Base-by-base conservation (phyloP, 2,888 invertebrate species). In the Hirtodrosophila cameraria region DNA sequence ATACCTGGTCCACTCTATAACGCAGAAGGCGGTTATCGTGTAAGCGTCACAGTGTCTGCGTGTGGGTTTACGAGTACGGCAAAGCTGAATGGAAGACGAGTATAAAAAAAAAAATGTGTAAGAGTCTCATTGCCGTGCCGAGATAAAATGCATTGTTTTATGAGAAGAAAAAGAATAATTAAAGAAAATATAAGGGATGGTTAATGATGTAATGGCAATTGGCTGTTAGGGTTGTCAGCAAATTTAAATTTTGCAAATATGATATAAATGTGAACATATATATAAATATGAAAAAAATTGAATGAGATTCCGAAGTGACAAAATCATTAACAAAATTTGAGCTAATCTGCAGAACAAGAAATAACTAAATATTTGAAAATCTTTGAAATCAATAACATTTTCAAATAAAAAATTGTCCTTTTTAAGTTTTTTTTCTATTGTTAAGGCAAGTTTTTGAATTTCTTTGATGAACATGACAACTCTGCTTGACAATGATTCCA, bases 121-220 rank as follows among this genome's bases (percentile, higher is more conserved):
- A 79, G 80, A 73, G 64, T 63, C 75, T 75, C 74, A 69, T 73
- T 73, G 69, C 64, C 57, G 54, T 42, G 62, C 39, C 60, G 28
- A 86, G 86, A 81, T 81, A 81, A 81, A 86, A 68, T 75, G 80
- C 86, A 83, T 86, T 81, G 86, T 81, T 73, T 73, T 58, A 49
- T 71, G 58, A 45, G 33, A 64, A 28, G 36, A 46, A 48, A 18
- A 25, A 46, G 50, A 38, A 61, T 55, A 55, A 54, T 53, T 64
- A 60, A 60, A 42, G 35, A 54, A 71, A 62, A 60, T 45, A 55
- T 41, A 45, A 27, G 27, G 57, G 57, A 43, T 59, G 58, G 35
- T 48, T 30, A 15, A 49, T 68, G 63, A 74, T 74, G 57, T 57
- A 72, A 72, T 31, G 60, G 30, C 45, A 66, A 70, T 55, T 45